These are phyloP conservation scores for Nezara viridula DNA, from an alignment of 2,888 invertebrate genomes.

Conservation along the genomic window DNA sequence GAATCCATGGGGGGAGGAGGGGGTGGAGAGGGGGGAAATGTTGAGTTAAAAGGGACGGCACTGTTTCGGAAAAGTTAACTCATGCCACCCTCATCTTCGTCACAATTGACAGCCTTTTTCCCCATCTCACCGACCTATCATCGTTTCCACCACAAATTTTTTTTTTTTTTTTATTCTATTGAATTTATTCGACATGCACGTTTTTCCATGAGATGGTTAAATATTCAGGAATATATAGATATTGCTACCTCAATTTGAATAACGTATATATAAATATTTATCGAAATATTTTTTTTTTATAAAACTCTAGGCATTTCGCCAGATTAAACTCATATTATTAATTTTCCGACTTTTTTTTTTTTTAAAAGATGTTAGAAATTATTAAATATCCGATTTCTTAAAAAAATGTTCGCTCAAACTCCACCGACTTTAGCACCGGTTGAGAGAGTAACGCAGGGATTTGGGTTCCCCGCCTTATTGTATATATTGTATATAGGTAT, in stretches of 20 bases:
- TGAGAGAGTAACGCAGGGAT: no score
- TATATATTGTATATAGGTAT: no score
- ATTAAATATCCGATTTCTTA: no score
- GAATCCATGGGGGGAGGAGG: not conserved
- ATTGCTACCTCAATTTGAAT: not conserved
- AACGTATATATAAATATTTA: no score
- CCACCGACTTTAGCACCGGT: no score
- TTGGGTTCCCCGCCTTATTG: no score
- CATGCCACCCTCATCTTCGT: not conserved
- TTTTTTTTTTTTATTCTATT: not conserved
- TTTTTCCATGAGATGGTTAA: not conserved
- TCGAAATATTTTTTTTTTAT: no score
- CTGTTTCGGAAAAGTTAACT: conserved; percentile 14
- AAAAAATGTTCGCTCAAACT: no score
- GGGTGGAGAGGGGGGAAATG: not conserved
- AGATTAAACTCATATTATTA: no score
- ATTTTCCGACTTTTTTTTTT: no score
- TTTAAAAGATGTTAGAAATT: no score
- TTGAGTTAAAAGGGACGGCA: not conserved
- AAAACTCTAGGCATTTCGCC: no score
- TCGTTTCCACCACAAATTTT: not conserved
- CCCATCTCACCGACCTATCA: not conserved
- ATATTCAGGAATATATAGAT: not conserved
- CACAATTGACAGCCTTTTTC: not conserved
- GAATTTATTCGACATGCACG: not conserved